A percentile compares a stretch with the other conserved stretches of the same genome.
These are phyloP conservation scores for Tupaia tana DNA, from an alignment of 2,113 vertebrate species.

Conservation along the genomic window DNA sequence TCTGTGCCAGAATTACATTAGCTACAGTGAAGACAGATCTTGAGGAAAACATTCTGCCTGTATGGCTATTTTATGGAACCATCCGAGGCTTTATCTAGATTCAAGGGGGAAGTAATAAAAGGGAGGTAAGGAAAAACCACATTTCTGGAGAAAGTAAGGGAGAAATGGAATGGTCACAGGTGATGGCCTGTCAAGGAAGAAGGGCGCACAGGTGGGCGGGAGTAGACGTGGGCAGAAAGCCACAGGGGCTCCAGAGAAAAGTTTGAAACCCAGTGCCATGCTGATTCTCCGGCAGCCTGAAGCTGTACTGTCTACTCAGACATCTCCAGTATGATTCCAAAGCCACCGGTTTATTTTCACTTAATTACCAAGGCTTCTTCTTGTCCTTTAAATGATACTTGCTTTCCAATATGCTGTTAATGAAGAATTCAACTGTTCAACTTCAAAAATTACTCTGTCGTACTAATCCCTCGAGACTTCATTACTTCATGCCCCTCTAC, in stretches of 20 bases:
- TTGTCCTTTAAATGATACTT: neutral
- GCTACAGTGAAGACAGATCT: slow-evolving; percentile 25
- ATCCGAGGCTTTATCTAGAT: neutral
- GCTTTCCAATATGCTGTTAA: neutral
- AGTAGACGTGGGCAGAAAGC: neutral
- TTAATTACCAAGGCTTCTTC: neutral
- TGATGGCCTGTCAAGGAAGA: neutral
- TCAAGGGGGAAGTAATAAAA: neutral
- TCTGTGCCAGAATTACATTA: slow-evolving; percentile 27
- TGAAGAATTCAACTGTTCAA: neutral
- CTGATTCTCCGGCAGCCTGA: neutral
- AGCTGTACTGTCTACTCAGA: neutral
- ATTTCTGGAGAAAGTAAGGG: neutral
- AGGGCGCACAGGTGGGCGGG: neutral
- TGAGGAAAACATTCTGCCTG: neutral
- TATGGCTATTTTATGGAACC: slow-evolving; percentile 11
- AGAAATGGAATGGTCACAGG: neutral
- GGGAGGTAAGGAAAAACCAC: neutral
- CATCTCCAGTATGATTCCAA: neutral
- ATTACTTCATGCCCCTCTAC: neutral
- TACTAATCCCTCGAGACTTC: neutral
- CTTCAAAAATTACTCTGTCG: neutral
- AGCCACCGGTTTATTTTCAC: neutral
- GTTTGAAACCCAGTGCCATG: neutral
- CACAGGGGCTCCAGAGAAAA: neutral